Percentiles rank a stretch among this genome's conserved stretches.
These are phyloP conservation scores for Stigmatopora argus DNA, from an alignment of 2,113 vertebrate species.

Conservation along the genomic window DNA sequence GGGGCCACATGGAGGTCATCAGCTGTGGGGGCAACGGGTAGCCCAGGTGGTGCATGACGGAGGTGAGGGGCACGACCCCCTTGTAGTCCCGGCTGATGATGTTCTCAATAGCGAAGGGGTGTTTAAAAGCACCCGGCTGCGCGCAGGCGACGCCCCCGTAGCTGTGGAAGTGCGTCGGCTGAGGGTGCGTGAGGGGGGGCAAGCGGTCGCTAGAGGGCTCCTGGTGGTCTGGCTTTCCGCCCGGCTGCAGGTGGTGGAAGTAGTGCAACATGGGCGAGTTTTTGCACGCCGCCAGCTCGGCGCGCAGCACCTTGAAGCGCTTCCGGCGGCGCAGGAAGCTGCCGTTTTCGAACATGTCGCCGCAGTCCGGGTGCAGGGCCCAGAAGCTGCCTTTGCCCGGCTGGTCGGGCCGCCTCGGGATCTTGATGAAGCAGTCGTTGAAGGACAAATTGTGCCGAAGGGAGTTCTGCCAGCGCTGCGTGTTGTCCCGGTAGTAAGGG, in stretches of 20 bases:
- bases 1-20: conserved; percentile 91
- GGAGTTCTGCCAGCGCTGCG: conserved; percentile 90
- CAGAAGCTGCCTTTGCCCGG: conserved; percentile 91
- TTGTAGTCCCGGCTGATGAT: conserved; percentile 93
- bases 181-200: conserved; percentile 71
- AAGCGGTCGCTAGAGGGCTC: conserved; percentile 59
- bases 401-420: conserved; percentile 85
- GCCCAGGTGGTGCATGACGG: conserved; percentile 92
- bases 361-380: conserved; percentile 89
- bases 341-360: conserved; percentile 93
- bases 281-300: conserved; percentile 78
- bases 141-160: conserved; percentile 62
- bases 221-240: conserved; percentile 64
- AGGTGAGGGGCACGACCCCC: conserved; percentile 87
- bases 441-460: conserved; percentile 90
- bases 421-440: conserved; percentile 93
- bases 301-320: conserved; percentile 84
- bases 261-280: conserved; percentile 81
- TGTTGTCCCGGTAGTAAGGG: conserved; percentile 91
- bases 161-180: conserved; percentile 82
- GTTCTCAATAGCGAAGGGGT: conserved; percentile 91
- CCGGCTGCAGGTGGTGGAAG: conserved; percentile 73
- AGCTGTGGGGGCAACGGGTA: conserved; percentile 87
- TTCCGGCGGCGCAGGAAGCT: conserved; percentile 86
- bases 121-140: conserved; percentile 80